phyloP scores from a whole-genome alignment of 1,140 invertebrate genomes.

The Microplitis mediator region DNA sequence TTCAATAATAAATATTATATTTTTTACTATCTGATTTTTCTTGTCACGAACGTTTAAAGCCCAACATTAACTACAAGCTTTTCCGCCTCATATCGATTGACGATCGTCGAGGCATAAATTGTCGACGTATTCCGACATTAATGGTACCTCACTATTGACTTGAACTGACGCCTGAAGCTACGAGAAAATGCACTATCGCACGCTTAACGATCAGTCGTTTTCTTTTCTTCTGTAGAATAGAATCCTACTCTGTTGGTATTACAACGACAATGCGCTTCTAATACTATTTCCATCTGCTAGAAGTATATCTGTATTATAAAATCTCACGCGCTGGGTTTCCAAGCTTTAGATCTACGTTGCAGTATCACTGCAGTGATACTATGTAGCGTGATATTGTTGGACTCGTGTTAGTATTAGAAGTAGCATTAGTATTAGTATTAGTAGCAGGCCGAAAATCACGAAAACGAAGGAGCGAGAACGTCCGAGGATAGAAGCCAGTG shows the following conservation, averaged over 20 bases:
- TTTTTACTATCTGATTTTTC: too few species aligned
- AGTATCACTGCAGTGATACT: too few species aligned
- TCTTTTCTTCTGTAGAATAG: background rate
- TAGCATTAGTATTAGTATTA: background rate
- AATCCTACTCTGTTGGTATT: too few species aligned
- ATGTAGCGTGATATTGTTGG: too few species aligned
- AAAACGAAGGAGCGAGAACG: constrained; percentile 5
- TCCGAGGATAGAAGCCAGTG: constrained; percentile 22
- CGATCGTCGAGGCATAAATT: constrained; percentile 3
- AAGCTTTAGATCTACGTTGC: too few species aligned
- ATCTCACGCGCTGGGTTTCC: too few species aligned
- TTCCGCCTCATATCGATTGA: background rate
- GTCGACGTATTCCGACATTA: constrained; percentile 13
- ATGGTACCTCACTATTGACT: constrained; percentile 11
- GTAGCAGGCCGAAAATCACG: background rate
- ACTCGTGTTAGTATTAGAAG: background rate
- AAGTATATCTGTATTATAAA: too few species aligned
- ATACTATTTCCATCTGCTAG: too few species aligned
- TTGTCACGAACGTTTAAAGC: too few species aligned
- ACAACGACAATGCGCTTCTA: too few species aligned
- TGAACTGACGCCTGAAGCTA: constrained; percentile 4
- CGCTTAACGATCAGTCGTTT: constrained; percentile 8
- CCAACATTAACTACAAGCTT: too few species aligned
- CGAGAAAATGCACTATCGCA: constrained; percentile 2
- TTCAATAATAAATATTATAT: too few species aligned